Evolutionary conservation across 2,888 invertebrate species (phyloP).

Genomic region (Spilarctia lutea): DNA sequence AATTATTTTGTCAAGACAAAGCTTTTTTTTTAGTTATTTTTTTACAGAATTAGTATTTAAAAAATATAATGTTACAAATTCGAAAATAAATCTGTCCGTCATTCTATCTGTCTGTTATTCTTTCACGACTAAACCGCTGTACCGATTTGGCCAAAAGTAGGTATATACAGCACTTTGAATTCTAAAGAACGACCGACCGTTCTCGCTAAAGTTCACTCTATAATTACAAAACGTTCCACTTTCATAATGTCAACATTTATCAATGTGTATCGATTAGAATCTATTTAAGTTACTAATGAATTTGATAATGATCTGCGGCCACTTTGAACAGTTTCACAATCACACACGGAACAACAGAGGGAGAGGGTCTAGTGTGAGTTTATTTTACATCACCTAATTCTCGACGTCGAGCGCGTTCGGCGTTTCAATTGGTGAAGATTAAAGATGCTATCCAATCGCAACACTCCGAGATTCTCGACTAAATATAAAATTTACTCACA

Average conservation of each 20-base stretch:
- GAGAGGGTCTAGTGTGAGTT: not conserved
- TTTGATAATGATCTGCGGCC: constrained; percentile 60
- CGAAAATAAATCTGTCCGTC: no score
- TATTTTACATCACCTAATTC: not conserved
- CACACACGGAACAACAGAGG: constrained; percentile 13
- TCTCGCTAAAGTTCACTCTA: constrained; percentile 1
- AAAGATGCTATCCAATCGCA: no score
- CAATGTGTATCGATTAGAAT: constrained; percentile 57
- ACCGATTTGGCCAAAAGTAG: no score
- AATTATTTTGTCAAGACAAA: no score
- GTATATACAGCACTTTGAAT: not conserved
- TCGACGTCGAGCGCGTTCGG: not conserved
- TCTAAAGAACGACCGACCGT: not conserved
- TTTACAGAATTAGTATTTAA: no score
- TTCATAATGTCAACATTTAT: constrained; percentile 47
- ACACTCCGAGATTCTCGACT: no score
- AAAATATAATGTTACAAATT: no score
- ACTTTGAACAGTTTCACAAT: constrained; percentile 17
- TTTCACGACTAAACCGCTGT: no score
- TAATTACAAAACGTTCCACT: constrained; percentile 24
- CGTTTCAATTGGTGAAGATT: not conserved
- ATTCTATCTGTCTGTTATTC: no score
- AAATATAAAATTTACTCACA: not conserved
- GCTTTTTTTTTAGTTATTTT: no score
- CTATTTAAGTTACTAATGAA: constrained; percentile 68